Percentiles rank a stretch among this genome's conserved stretches.
These are phyloP conservation scores for Hyposmocoma kahamanoa DNA, from an alignment of 1,140 invertebrate species.

Conservation along the genomic window DNA sequence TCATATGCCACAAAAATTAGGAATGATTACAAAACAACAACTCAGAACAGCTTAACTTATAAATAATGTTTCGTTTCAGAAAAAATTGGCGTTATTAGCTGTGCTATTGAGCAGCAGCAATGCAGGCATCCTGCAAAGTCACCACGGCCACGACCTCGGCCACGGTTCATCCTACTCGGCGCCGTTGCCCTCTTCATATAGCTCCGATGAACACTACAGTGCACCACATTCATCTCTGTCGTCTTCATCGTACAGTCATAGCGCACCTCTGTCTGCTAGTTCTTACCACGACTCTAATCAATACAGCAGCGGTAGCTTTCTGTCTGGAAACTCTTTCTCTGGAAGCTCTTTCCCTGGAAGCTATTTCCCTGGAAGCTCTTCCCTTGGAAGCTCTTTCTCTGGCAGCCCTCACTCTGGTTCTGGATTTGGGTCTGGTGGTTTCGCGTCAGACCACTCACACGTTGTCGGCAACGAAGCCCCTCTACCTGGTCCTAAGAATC, in stretches of 20 bases:
- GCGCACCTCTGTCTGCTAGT: no score
- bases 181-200: no score
- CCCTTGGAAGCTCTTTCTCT: not conserved
- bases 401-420: not conserved
- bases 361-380: not conserved
- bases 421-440: no score
- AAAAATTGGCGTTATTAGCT: constrained; percentile 51
- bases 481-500: constrained; percentile 44
- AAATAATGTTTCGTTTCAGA: constrained; percentile 40
- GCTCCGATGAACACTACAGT: no score
- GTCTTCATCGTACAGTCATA: no score
- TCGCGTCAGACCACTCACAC: no score
- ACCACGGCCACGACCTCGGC: constrained; percentile 10
- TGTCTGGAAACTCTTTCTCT: not conserved
- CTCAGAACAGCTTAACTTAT: constrained; percentile 8
- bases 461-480: constrained; percentile 26
- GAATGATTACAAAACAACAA: constrained; percentile 1
- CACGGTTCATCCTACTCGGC: no score
- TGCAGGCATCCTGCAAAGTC: constrained; percentile 40
- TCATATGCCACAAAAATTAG: constrained; percentile 5
- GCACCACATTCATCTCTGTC: no score
- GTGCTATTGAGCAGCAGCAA: constrained; percentile 49
- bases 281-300: no score
- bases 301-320: not conserved
- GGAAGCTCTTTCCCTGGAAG: not conserved